Conservation (phyloP, 2,113 vertebrate species). For the Mesitornis unicolor region DNA sequence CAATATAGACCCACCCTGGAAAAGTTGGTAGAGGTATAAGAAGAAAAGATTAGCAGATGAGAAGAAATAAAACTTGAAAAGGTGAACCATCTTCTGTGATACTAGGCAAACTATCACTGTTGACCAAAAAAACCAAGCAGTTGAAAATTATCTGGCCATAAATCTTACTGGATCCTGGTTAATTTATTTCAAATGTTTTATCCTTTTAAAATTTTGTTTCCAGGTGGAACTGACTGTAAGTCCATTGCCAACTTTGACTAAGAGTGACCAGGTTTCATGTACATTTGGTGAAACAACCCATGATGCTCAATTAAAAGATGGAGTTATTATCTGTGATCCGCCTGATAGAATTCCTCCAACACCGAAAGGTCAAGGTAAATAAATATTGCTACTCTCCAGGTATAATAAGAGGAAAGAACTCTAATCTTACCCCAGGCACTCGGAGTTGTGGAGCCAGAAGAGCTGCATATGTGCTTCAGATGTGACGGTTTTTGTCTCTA, state of each 20-base stretch:
- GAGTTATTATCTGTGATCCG: slow-evolving; percentile 60
- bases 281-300: slow-evolving; percentile 57
- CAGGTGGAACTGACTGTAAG: slow-evolving; percentile 76
- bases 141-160: not conserved
- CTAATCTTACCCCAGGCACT: not conserved
- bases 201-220: not conserved
- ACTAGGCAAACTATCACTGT: not conserved
- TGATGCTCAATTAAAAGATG: not conserved
- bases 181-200: not conserved
- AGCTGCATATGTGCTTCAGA: not conserved
- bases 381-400: not conserved
- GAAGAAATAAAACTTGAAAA: not conserved
- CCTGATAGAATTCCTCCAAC: slow-evolving; percentile 63
- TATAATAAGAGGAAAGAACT: not conserved
- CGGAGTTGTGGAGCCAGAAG: not conserved
- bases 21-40: not conserved
- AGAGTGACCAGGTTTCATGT: slow-evolving; percentile 64
- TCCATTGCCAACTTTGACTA: slow-evolving; percentile 67
- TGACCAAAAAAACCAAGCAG: not conserved
- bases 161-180: not conserved
- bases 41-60: not conserved
- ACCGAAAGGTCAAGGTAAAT: slow-evolving; percentile 72
- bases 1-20: not conserved
- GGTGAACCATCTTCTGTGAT: not conserved
- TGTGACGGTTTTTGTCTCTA: not conserved